phyloP scores from a whole-genome alignment of 2,888 invertebrate species.

The Eurytoma adleriae region DNA sequence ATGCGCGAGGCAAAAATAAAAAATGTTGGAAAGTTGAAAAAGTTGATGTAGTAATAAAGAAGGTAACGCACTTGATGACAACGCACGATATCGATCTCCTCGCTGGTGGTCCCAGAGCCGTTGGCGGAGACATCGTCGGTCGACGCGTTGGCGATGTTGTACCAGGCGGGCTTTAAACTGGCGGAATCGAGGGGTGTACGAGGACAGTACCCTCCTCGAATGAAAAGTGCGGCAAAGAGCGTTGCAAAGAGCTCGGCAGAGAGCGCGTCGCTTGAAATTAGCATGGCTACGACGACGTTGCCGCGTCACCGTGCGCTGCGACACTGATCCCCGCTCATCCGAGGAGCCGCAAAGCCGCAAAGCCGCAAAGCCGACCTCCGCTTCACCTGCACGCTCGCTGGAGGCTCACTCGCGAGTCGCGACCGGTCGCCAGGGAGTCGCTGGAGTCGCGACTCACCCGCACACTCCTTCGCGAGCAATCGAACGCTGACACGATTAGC shows the following conservation, averaged over 20 bases:
- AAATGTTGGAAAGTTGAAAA: no score
- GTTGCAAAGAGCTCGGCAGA: background rate
- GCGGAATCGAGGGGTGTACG: no score
- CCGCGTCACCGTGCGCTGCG: slow-evolving; percentile 31
- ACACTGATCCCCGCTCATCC: slow-evolving; percentile 32
- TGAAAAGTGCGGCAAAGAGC: no score
- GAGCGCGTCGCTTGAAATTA: background rate
- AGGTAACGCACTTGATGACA: background rate
- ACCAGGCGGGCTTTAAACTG: background rate
- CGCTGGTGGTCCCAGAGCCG: background rate
- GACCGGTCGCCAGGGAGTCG: no score
- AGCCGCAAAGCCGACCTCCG: no score
- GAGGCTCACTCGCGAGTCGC: background rate
- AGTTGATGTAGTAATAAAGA: no score
- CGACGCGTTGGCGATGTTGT: background rate
- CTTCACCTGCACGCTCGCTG: background rate
- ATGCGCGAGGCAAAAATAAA: no score
- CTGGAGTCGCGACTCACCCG: background rate
- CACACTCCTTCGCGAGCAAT: background rate
- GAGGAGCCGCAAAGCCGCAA: background rate
- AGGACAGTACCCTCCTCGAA: no score
- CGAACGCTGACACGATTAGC: slow-evolving; percentile 20
- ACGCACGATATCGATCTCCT: background rate
- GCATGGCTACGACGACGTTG: slow-evolving; percentile 19
- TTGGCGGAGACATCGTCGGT: background rate